Evolutionary conservation across 1,140 invertebrate species (phyloP).

Genomic region (Megalonaias nervosa): DNA sequence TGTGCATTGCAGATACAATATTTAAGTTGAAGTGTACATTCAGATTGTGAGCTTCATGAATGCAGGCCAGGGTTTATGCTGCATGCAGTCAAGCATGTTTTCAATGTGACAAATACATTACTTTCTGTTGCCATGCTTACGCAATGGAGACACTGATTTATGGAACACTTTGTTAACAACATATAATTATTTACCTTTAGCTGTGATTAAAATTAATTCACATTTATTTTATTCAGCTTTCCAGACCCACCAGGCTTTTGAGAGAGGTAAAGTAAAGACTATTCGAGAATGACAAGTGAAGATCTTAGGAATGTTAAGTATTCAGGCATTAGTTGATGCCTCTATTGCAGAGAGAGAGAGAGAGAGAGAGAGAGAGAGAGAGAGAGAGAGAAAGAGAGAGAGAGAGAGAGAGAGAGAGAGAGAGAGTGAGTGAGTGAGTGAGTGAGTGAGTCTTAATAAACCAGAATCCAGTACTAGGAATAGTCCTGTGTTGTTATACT

Average conservation of each 20-base stretch:
- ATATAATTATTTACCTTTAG: no score
- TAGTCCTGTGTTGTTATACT: not conserved
- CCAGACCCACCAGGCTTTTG: constrained; percentile 43
- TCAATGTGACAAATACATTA: no score
- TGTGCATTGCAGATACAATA: no score
- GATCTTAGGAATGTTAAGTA: not conserved
- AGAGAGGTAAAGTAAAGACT: constrained; percentile 6
- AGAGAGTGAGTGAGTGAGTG: not conserved
- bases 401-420: not conserved
- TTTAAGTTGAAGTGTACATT: no score
- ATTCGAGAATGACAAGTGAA: not conserved
- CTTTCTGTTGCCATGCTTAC: no score
- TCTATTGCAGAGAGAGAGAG: not conserved
- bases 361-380: constrained; percentile 8
- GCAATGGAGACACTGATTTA: no score
- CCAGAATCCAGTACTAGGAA: not conserved
- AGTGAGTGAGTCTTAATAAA: not conserved
- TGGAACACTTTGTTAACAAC: no score
- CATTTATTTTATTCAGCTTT: constrained; percentile 32
- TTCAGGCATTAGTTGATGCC: not conserved
- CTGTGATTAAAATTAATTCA: not conserved
- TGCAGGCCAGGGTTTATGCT: no score
- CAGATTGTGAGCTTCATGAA: no score
- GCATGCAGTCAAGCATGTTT: no score
- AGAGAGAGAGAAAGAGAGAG: constrained; percentile 8